These are phyloP conservation scores for Orius insidiosus DNA, from an alignment of 1,140 invertebrate species.

Conservation along the genomic window DNA sequence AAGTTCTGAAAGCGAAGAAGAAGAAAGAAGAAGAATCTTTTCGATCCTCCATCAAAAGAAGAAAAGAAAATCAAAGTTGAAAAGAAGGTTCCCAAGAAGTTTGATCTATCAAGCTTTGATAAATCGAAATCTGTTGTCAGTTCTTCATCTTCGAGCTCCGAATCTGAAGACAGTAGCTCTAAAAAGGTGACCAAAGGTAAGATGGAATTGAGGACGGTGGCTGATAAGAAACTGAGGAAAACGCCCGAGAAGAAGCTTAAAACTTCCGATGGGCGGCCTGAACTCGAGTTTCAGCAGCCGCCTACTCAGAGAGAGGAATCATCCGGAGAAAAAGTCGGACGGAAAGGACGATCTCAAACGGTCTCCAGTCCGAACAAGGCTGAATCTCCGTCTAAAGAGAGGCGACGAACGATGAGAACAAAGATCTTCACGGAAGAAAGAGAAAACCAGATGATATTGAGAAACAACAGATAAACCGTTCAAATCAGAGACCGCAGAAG, in stretches of 20 bases:
- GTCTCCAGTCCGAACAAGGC: conserved; percentile 12
- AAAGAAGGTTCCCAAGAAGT: conserved; percentile 11
- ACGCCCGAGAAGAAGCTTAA: conserved; percentile 68
- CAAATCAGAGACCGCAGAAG: conserved; percentile 22
- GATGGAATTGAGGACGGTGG: conserved; percentile 21
- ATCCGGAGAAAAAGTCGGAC: conserved; percentile 24
- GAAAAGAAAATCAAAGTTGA: conserved; percentile 6
- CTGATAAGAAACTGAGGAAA: conserved; percentile 40
- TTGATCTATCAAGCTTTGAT: conserved; percentile 37
- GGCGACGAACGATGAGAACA: conserved; percentile 2
- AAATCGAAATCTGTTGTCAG: conserved; percentile 29
- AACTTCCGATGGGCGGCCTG: conserved; percentile 65
- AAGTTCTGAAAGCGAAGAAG: conserved; percentile 32
- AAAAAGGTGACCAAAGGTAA: conserved; percentile 10
- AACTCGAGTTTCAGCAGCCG: conserved; percentile 51
- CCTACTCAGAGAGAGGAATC: conserved; percentile 55
- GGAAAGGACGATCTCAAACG: conserved; percentile 11
- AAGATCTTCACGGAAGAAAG: conserved; percentile 21
- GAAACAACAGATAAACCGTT: conserved; percentile 13
- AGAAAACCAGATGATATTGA: conserved; percentile 23
- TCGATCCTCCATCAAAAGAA: conserved; percentile 17
- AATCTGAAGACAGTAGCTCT: conserved; percentile 18
- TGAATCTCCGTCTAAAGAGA: conserved; percentile 3
- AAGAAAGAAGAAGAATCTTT: conserved; percentile 23
- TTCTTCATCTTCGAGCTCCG: conserved; percentile 22